A percentile compares a stretch with the other conserved stretches of the same genome.
These are phyloP conservation scores for Petrocephalus sullivani DNA, from an alignment of 2,797 vertebrate species.

Conservation along the genomic window DNA sequence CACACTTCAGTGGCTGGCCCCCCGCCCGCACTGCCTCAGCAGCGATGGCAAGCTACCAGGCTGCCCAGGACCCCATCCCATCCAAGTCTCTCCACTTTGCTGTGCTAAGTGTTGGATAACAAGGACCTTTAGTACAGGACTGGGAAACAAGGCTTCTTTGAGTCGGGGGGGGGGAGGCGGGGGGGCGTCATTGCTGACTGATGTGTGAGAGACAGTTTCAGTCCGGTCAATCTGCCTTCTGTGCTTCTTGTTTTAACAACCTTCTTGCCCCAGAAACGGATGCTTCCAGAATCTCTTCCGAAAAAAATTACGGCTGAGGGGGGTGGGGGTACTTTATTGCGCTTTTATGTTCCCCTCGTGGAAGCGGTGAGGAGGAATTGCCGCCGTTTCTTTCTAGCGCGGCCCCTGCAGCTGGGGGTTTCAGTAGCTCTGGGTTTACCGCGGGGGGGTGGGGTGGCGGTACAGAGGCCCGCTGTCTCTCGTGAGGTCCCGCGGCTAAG, in stretches of 20 bases:
- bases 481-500: neutral
- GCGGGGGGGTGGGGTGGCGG: conserved; percentile 37
- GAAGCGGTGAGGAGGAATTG: conserved; percentile 61
- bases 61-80: neutral
- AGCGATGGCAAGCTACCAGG: neutral
- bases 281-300: conserved; percentile 52
- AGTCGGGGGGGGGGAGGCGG: neutral
- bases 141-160: conserved; percentile 11
- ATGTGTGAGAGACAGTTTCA: conserved; percentile 9
- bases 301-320: conserved; percentile 51
- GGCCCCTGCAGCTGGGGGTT: conserved; percentile 48
- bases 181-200: neutral
- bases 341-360: conserved; percentile 39
- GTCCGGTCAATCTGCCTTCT: conserved; percentile 40
- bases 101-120: neutral
- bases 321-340: conserved; percentile 23
- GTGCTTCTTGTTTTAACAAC: conserved; percentile 57
- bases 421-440: conserved; percentile 59
- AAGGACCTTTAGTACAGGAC: neutral
- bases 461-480: conserved; percentile 60
- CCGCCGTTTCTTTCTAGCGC: conserved; percentile 66
- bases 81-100: neutral
- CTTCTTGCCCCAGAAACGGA: conserved; percentile 44
- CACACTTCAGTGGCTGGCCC: conserved; percentile 7
- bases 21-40: neutral